phyloP scores from a whole-genome alignment of 2,113 vertebrate genomes.

The Larimichthys polyactis region DNA sequence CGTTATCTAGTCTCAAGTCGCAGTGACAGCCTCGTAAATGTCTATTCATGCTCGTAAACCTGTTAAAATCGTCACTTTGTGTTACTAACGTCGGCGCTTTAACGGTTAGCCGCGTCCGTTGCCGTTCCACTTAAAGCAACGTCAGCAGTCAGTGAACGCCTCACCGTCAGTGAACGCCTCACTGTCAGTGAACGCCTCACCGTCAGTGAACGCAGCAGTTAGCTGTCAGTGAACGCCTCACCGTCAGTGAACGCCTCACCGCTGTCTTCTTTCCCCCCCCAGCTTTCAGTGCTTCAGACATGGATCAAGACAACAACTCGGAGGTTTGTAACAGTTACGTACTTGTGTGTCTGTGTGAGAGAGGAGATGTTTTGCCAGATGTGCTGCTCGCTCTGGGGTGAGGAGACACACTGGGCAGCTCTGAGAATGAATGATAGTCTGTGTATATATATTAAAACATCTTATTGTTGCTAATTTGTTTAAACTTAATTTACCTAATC shows the following conservation, averaged over 20 bases:
- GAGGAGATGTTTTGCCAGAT: not conserved
- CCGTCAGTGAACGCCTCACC: not conserved
- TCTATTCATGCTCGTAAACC: not conserved
- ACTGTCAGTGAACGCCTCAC: too few species aligned
- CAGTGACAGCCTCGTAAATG: not conserved
- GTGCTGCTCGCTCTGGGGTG: not conserved
- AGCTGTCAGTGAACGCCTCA: constrained; percentile 50
- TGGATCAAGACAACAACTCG: constrained; percentile 83
- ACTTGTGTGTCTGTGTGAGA: not conserved
- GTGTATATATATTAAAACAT: not conserved
- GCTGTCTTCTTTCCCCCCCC: constrained; percentile 18
- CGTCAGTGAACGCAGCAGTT: constrained; percentile 4
- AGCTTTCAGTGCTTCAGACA: constrained; percentile 60
- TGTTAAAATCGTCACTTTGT: not conserved
- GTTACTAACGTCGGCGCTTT: not conserved
- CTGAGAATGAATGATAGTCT: not conserved
- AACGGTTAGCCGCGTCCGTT: not conserved
- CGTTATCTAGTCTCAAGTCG: not conserved
- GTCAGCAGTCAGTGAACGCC: constrained; percentile 58
- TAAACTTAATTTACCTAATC: not conserved
- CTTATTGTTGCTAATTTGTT: not conserved
- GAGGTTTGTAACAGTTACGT: constrained; percentile 69
- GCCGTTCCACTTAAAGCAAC: constrained; percentile 42
- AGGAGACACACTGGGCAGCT: not conserved
- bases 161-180: too few species aligned